Percentiles rank a stretch among this genome's conserved stretches.
Evolutionary conservation across 2,888 invertebrate genomes (phyloP).

Genomic region (Brachyopa scutellaris): DNA sequence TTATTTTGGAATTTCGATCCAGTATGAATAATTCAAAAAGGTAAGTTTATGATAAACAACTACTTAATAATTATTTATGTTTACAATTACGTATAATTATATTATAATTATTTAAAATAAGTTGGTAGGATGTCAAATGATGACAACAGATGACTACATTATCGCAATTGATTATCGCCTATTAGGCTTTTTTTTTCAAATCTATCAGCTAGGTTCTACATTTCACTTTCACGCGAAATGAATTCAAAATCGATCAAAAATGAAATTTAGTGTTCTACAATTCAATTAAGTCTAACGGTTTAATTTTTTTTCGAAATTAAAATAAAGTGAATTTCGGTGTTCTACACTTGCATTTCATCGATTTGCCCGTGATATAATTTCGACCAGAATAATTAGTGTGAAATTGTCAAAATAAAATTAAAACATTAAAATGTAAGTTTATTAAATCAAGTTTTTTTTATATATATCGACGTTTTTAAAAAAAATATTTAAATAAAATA

Average conservation of each 20-base stretch:
- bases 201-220: neutral
- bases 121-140: too few species aligned
- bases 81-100: too few species aligned
- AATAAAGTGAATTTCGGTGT: neutral
- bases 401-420: neutral
- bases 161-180: too few species aligned
- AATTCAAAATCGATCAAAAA: neutral
- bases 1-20: too few species aligned
- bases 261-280: neutral
- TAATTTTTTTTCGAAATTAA: neutral
- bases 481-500: neutral
- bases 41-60: too few species aligned
- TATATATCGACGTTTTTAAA: too few species aligned
- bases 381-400: neutral
- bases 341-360: neutral
- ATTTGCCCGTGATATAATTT: neutral
- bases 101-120: too few species aligned
- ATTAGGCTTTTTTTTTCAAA: too few species aligned
- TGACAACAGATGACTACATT: too few species aligned
- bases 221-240: neutral
- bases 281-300: too few species aligned
- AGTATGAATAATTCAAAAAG: too few species aligned
- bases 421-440: neutral
- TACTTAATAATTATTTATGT: too few species aligned
- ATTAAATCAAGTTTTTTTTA: neutral